These are phyloP conservation scores for Caenorhabditis macrosperma DNA, from an alignment of 2,888 invertebrate genomes.

Conservation along the genomic window DNA sequence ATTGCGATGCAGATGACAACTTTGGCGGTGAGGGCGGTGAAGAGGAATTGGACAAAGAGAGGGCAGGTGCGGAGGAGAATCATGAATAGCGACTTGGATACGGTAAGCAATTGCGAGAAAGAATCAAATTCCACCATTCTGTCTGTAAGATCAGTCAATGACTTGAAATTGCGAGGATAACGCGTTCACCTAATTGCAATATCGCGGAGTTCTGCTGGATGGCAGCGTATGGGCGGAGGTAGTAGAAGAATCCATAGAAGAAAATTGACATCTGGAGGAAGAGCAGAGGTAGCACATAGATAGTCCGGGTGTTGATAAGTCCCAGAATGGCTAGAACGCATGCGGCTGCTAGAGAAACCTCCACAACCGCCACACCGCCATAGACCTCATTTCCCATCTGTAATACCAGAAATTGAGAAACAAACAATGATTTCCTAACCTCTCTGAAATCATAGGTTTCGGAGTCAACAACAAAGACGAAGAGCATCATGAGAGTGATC, in stretches of 20 bases:
- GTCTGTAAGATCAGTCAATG: too few relatives aligned
- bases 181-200: neutral
- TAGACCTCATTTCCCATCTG: conserved; percentile 3
- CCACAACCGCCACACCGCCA: neutral
- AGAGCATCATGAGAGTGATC: neutral
- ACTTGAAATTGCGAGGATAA: neutral
- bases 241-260: conserved; percentile 10
- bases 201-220: neutral
- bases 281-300: conserved; percentile 17
- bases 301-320: neutral
- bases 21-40: neutral
- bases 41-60: neutral
- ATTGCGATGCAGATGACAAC: conserved; percentile 1
- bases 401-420: neutral
- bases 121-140: too few relatives aligned
- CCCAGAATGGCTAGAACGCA: neutral
- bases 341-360: neutral
- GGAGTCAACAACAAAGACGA: conserved; percentile 7
- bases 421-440: neutral
- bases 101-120: neutral
- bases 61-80: conserved; percentile 12
- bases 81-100: neutral
- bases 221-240: neutral
- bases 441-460: conserved; percentile 1
- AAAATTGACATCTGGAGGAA: conserved; percentile 11